Conservation (phyloP, 2,888 invertebrate species). For the Cloeon dipterum region DNA sequence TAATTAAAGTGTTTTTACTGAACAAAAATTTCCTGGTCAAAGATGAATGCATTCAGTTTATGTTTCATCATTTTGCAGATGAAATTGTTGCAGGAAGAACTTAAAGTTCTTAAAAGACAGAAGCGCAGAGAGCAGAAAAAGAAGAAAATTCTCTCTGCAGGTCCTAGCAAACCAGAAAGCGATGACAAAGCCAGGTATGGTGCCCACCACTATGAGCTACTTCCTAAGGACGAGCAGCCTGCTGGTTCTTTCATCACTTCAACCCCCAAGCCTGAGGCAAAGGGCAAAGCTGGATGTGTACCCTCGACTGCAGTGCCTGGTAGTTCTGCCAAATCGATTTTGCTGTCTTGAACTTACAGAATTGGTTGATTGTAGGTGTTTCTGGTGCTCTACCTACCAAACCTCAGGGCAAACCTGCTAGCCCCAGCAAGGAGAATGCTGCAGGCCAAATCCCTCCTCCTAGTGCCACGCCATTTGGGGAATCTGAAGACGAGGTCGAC, state of each 20-base stretch:
- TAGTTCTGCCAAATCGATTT: too few relatives aligned
- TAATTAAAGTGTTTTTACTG: background rate
- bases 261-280: conserved; percentile 14
- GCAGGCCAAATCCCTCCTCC: conserved; percentile 26
- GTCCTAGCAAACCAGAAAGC: conserved; percentile 7
- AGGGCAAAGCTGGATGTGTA: conserved; percentile 15
- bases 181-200: conserved; percentile 8
- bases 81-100: conserved; percentile 74
- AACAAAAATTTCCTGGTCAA: background rate
- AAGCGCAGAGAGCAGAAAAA: conserved; percentile 57
- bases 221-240: background rate
- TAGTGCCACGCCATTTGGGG: conserved; percentile 20
- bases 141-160: conserved; percentile 8
- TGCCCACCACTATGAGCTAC: conserved; percentile 5
- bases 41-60: background rate
- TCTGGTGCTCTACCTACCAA: background rate
- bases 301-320: conserved; percentile 6
- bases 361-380: background rate
- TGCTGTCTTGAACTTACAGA: too few relatives aligned
- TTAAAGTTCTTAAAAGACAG: conserved; percentile 58
- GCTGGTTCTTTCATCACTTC: background rate
- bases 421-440: conserved; percentile 37
- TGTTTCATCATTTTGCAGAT: conserved; percentile 24
- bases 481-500: conserved; percentile 93
- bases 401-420: conserved; percentile 30